A percentile compares a stretch with the other conserved stretches of the same genome.
Evolutionary conservation across 2,113 vertebrate species (phyloP).

Genomic region (Trochalopteron elliotii): DNA sequence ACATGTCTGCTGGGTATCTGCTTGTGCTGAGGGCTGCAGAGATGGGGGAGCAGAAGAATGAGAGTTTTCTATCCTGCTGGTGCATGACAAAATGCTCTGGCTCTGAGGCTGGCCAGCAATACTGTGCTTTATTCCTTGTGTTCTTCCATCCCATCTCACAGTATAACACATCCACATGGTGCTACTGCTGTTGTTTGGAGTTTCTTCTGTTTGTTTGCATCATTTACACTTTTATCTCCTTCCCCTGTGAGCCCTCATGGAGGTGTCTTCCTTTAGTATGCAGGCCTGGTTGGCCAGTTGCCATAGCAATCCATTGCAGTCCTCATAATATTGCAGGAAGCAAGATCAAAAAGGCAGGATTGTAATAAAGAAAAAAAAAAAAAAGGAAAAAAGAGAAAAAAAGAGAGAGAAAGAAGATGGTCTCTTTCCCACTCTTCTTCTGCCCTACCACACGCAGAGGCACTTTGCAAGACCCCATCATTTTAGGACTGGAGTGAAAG

Average conservation of each 20-base stretch:
- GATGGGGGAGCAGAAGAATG: not conserved
- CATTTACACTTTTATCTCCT: constrained; percentile 24
- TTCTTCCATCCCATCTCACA: not conserved
- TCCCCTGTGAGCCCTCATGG: not conserved
- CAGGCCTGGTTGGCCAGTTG: constrained; percentile 73
- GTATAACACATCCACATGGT: not conserved
- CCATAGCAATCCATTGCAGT: constrained; percentile 68
- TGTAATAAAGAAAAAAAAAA: not conserved
- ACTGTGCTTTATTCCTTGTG: not conserved
- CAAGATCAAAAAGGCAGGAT: constrained; percentile 57
- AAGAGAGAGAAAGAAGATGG: not conserved
- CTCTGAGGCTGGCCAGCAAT: not conserved
- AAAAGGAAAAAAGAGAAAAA: too few relatives aligned
- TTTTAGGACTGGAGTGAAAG: not conserved
- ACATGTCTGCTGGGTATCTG: not conserved
- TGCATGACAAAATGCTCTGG: not conserved
- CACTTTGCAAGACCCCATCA: not conserved
- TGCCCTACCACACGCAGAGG: not conserved
- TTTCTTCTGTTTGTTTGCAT: constrained; percentile 8
- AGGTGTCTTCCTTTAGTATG: constrained; percentile 67
- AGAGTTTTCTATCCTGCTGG: not conserved
- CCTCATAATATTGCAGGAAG: constrained; percentile 54
- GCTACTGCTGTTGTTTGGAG: not conserved
- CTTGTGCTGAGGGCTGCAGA: not conserved
- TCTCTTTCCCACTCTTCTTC: not conserved